Evolutionary conservation across 1,140 invertebrate genomes (phyloP).

Genomic region (Spodoptera litura): DNA sequence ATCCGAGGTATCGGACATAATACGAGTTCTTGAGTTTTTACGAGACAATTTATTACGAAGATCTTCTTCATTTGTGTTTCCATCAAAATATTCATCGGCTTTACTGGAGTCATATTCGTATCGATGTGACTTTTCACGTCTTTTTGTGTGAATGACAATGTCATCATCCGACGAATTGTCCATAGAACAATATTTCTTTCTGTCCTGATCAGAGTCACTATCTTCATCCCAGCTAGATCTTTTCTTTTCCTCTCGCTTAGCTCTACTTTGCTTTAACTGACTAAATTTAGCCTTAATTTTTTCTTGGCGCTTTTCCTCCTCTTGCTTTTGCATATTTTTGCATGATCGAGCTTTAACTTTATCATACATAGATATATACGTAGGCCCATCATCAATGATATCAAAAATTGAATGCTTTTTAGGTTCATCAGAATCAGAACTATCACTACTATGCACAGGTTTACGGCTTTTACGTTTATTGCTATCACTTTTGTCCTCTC

Average conservation of each 20-base stretch:
- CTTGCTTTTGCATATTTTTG: constrained; percentile 96
- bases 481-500: constrained; percentile 82
- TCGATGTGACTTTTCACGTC: constrained; percentile 79
- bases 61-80: constrained; percentile 76
- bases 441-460: constrained; percentile 87
- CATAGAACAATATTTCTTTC: constrained; percentile 80
- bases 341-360: constrained; percentile 98
- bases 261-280: constrained; percentile 94
- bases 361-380: constrained; percentile 99
- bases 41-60: constrained; percentile 82
- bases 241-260: constrained; percentile 95
- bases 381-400: constrained; percentile 95
- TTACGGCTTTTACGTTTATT: constrained; percentile 85
- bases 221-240: constrained; percentile 95
- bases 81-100: constrained; percentile 74
- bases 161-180: constrained; percentile 88
- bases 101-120: constrained; percentile 77
- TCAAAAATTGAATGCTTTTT: constrained; percentile 97
- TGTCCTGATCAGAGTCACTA: constrained; percentile 88
- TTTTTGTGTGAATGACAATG: constrained; percentile 71
- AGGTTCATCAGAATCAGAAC: constrained; percentile 90
- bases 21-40: constrained; percentile 86
- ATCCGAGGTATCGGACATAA: constrained; percentile 88
- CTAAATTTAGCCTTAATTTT: constrained; percentile 96
- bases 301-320: constrained; percentile 95